A percentile compares a stretch with the other conserved stretches of the same genome.
Evolutionary conservation across 2,113 vertebrate genomes (phyloP).

Genomic region (Lepus americanus): DNA sequence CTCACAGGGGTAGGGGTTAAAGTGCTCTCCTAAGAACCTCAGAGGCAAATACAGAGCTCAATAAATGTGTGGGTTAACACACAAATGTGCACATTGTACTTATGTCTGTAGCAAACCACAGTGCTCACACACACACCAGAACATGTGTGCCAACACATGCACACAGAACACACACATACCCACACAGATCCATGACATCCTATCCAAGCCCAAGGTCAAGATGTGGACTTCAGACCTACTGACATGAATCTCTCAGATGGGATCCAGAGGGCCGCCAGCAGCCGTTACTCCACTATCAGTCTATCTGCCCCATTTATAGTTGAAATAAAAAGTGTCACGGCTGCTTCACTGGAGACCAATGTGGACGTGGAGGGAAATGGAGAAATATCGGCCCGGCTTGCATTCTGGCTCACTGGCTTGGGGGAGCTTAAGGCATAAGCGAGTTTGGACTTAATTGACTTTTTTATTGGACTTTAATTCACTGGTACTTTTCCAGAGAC

Average conservation of each 20-base stretch:
- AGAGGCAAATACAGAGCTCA: constrained; percentile 11
- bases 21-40: not conserved
- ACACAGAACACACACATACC: not conserved
- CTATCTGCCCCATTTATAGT: constrained; percentile 77
- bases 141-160: not conserved
- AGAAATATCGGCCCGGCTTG: constrained; percentile 79
- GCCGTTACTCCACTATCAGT: constrained; percentile 56
- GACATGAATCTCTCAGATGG: not conserved
- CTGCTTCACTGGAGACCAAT: constrained; percentile 76
- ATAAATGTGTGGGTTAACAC: not conserved
- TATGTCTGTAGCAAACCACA: not conserved
- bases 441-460: constrained; percentile 84
- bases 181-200: not conserved
- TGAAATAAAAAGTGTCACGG: constrained; percentile 80
- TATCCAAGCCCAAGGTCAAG: constrained; percentile 60
- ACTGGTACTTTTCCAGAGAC: constrained; percentile 84
- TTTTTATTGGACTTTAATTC: constrained; percentile 86
- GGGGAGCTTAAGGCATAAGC: constrained; percentile 81
- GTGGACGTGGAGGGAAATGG: constrained; percentile 72
- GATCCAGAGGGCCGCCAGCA: constrained; percentile 54
- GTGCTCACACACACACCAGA: not conserved
- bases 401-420: constrained; percentile 81
- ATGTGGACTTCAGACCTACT: not conserved
- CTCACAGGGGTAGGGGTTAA: not conserved
- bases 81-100: not conserved